Conservation (phyloP, 2,888 invertebrate species). For the Leucophora obtusa region DNA sequence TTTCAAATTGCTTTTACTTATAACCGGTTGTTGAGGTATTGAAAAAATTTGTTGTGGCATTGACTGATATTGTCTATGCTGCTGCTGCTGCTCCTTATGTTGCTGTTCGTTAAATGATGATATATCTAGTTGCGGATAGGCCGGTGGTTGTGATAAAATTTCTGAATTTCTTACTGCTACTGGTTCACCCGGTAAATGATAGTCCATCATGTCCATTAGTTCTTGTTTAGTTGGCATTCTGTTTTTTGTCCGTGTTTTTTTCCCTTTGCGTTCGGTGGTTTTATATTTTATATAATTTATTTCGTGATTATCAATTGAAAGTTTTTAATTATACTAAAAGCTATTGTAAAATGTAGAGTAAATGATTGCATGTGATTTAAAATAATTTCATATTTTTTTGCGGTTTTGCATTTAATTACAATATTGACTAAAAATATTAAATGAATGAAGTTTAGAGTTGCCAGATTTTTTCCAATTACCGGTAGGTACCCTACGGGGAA, state of each 20-base stretch:
- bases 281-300: too few relatives aligned
- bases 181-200: conserved; percentile 59
- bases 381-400: conserved; percentile 22
- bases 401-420: conserved; percentile 15
- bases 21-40: conserved; percentile 36
- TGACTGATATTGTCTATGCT: conserved; percentile 13
- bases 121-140: conserved; percentile 37
- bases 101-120: conserved; percentile 1
- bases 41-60: conserved; percentile 32
- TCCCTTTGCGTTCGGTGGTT: not conserved
- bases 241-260: not conserved
- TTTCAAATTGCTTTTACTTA: conserved; percentile 34
- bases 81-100: not conserved
- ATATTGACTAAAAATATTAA: not conserved
- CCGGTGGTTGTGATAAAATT: conserved; percentile 24
- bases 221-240: conserved; percentile 58
- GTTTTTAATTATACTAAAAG: conserved; percentile 36
- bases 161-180: not conserved
- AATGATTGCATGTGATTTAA: conserved; percentile 37
- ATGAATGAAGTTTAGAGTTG: too few relatives aligned
- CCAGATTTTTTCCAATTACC: too few relatives aligned
- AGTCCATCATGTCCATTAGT: conserved; percentile 53
- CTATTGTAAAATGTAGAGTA: conserved; percentile 26
- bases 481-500: too few relatives aligned
- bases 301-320: not conserved